These are phyloP conservation scores for Cryptocheilus praepositus DNA, from an alignment of 2,888 invertebrate genomes.

Conservation along the genomic window DNA sequence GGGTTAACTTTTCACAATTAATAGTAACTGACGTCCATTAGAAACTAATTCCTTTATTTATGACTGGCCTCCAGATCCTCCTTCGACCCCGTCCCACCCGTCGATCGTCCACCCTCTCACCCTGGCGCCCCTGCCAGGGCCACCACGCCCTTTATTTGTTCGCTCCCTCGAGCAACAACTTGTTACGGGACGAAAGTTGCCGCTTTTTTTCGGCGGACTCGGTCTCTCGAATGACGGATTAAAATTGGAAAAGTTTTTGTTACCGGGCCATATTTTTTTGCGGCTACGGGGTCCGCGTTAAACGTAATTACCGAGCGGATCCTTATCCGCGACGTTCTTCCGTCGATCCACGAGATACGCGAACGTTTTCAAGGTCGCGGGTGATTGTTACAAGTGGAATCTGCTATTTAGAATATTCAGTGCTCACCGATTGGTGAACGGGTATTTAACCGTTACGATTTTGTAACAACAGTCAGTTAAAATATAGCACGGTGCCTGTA, in stretches of 20 bases:
- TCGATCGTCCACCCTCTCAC: constrained; percentile 1
- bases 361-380: not conserved
- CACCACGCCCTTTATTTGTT: constrained; percentile 55
- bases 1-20: constrained; percentile 65
- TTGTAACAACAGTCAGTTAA: no score
- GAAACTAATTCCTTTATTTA: constrained; percentile 68
- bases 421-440: no score
- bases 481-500: no score
- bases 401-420: no score
- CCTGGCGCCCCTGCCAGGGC: constrained; percentile 23
- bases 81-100: constrained; percentile 29
- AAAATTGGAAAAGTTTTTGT: constrained; percentile 66
- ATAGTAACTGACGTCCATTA: constrained; percentile 66
- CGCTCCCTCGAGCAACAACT: constrained; percentile 52
- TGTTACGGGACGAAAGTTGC: constrained; percentile 61
- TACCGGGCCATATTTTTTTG: constrained; percentile 58
- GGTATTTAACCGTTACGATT: no score
- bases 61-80: constrained; percentile 52
- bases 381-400: no score
- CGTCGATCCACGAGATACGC: constrained; percentile 28
- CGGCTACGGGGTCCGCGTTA: constrained; percentile 51
- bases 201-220: constrained; percentile 43
- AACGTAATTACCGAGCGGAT: constrained; percentile 53
- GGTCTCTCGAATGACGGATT: constrained; percentile 63
- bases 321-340: constrained; percentile 34